Evolutionary conservation across 2,797 vertebrate species (phyloP).

Genomic region (Chaunax sp.): DNA sequence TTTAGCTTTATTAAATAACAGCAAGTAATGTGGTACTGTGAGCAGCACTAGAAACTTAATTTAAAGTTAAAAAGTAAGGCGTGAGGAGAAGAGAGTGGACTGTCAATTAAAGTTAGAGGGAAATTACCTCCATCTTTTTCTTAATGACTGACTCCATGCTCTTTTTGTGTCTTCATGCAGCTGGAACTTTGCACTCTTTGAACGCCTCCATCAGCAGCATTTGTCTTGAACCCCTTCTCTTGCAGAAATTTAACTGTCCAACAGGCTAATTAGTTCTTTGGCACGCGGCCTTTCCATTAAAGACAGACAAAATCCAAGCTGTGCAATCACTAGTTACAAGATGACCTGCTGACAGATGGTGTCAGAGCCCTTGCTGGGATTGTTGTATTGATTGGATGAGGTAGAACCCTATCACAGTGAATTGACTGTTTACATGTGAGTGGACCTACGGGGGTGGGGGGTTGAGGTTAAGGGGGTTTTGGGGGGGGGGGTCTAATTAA

Average conservation of each 20-base stretch:
- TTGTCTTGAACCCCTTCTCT: constrained; percentile 54
- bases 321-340: constrained; percentile 51
- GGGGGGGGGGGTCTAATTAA: constrained; percentile 52
- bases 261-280: constrained; percentile 72
- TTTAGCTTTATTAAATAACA: constrained; percentile 10
- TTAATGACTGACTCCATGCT: constrained; percentile 45
- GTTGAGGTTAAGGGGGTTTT: no score
- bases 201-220: constrained; percentile 55
- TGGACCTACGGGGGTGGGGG: constrained; percentile 25
- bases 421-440: constrained; percentile 64
- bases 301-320: constrained; percentile 46
- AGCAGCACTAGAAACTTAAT: background rate
- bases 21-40: constrained; percentile 8
- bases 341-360: constrained; percentile 67
- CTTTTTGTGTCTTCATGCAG: constrained; percentile 53
- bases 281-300: constrained; percentile 57
- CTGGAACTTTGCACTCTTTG: constrained; percentile 44
- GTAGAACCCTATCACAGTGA: constrained; percentile 59
- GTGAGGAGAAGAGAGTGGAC: constrained; percentile 6
- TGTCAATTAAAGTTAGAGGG: constrained; percentile 29
- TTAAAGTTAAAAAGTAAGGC: constrained; percentile 1
- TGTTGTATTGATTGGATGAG: constrained; percentile 68
- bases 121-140: constrained; percentile 47
- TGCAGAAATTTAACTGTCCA: constrained; percentile 67
- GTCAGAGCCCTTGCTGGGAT: constrained; percentile 51